These are phyloP conservation scores for Pseudonaja textilis DNA, from an alignment of 2,113 vertebrate species.

Conservation along the genomic window DNA sequence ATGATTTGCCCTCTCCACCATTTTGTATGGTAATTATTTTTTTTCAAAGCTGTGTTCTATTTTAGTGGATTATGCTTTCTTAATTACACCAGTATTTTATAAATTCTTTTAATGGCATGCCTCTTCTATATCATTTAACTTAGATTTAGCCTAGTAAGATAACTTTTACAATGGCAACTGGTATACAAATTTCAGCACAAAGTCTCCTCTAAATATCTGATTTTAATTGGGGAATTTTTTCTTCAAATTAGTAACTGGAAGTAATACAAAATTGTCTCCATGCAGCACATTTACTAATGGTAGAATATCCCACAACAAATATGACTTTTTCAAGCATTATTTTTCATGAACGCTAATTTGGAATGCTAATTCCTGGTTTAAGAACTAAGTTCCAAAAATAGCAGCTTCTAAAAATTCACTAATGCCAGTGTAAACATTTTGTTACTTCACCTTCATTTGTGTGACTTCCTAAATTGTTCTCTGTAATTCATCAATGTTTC, in stretches of 20 bases:
- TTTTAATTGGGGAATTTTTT: neutral
- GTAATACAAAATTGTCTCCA: neutral
- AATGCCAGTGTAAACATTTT: slow-evolving; percentile 21
- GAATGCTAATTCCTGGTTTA: neutral
- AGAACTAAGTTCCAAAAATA: neutral
- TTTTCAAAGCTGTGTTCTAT: neutral
- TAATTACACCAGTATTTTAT: neutral
- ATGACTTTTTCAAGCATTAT: accelerated
- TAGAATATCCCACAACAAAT: accelerated
- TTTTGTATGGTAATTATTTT: neutral
- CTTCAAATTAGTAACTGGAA: slow-evolving; percentile 4
- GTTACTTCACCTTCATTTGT: neutral
- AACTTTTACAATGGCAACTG: neutral
- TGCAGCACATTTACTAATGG: neutral
- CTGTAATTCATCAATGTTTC: neutral
- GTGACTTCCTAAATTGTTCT: neutral
- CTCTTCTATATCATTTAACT: neutral
- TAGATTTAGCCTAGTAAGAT: neutral
- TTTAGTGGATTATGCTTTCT: neutral
- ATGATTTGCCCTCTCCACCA: neutral
- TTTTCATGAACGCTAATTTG: neutral
- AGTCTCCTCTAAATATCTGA: neutral
- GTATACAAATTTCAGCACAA: neutral
- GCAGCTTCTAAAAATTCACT: neutral
- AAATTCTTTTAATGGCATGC: neutral